phyloP scores from a whole-genome alignment of 2,797 vertebrate genomes.

The Neosilurus hyrtlii region DNA sequence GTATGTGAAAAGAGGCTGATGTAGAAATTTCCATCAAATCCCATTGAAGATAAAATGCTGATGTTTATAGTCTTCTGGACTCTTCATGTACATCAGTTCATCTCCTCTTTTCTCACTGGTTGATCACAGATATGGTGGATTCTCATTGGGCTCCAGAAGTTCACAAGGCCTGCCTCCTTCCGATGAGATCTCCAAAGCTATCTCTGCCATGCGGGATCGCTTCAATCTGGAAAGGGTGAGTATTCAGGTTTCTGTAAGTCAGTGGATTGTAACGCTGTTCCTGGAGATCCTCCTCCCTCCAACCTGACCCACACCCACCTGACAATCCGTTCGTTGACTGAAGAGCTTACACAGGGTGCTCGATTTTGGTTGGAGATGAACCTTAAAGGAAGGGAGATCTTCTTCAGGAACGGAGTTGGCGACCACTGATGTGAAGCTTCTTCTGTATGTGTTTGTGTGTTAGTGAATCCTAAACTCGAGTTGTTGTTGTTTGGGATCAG shows the following conservation, averaged over 20 bases:
- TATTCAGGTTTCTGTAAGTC: background rate
- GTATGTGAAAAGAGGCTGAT: background rate
- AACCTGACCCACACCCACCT: too few species aligned
- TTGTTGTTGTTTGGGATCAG: slow-evolving; percentile 79
- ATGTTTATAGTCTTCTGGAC: background rate
- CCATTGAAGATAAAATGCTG: background rate
- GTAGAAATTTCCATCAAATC: background rate
- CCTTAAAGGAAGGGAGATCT: too few species aligned
- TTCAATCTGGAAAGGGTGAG: slow-evolving; percentile 84
- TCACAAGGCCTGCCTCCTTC: slow-evolving; percentile 75
- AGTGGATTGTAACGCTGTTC: too few species aligned
- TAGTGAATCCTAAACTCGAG: background rate
- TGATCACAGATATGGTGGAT: slow-evolving; percentile 86
- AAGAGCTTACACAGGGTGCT: too few species aligned
- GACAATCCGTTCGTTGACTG: too few species aligned
- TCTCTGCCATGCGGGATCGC: slow-evolving; percentile 79
- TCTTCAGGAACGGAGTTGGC: too few species aligned
- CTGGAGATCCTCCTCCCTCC: too few species aligned
- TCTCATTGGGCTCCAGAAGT: slow-evolving; percentile 87
- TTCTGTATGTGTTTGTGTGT: background rate
- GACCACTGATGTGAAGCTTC: background rate
- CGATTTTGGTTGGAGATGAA: too few species aligned
- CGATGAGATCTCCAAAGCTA: slow-evolving; percentile 81
- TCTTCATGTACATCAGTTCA: too few species aligned
- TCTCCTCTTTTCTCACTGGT: slow-evolving; percentile 5